Conservation (phyloP, 2,113 vertebrate genomes). For the Anhinga rufa region DNA sequence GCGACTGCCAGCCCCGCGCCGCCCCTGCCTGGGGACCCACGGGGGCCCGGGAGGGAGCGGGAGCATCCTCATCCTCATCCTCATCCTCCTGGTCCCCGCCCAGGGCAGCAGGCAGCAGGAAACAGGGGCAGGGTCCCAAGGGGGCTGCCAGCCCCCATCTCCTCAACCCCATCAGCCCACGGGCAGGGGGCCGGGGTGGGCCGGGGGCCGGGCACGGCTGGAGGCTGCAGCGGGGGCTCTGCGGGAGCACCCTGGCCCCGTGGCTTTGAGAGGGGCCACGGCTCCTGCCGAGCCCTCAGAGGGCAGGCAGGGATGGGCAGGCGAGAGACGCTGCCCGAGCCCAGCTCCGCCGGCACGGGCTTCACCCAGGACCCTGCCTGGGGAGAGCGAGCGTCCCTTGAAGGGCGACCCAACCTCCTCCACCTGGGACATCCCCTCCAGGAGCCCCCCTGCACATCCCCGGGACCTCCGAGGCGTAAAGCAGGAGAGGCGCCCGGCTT, state of each 20-base stretch:
- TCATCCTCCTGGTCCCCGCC: not conserved
- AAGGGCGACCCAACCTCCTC: not conserved
- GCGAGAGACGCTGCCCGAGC: not conserved
- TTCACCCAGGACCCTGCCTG: not conserved
- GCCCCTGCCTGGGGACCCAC: not conserved
- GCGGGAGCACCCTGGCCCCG: not conserved
- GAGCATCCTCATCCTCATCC: not conserved
- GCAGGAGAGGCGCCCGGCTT: no score
- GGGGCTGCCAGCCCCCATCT: not conserved
- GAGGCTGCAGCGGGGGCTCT: not conserved
- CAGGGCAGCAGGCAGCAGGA: not conserved
- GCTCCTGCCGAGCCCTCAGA: no score
- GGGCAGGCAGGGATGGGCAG: not conserved
- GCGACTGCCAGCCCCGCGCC: not conserved
- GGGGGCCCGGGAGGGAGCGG: not conserved
- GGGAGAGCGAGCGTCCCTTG: accelerated
- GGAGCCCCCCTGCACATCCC: not conserved
- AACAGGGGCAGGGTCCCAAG: not conserved
- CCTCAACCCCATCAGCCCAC: not conserved
- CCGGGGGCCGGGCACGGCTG: not conserved
- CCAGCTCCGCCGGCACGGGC: not conserved
- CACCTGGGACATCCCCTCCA: not conserved
- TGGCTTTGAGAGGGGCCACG: not conserved
- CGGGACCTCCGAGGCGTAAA: not conserved
- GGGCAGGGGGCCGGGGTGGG: not conserved